Conservation (phyloP, 92 coral and sea anemone genomes). For the Porites rus region DNA sequence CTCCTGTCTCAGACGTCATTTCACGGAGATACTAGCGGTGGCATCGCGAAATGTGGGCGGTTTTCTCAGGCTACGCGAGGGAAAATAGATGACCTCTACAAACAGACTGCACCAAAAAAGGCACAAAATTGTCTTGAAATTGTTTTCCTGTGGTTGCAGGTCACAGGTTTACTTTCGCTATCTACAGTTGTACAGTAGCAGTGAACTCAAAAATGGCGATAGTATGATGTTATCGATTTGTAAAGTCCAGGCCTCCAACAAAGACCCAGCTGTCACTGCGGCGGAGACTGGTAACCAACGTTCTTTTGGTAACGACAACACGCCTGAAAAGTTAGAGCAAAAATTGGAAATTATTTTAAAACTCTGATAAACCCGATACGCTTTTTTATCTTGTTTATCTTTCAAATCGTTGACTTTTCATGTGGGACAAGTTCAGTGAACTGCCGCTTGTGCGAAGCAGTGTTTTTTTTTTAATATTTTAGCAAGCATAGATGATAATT, state of each 20-base stretch:
- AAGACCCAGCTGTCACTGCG: conserved; percentile 69
- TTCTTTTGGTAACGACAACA: conserved; percentile 42
- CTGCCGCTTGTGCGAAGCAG: too few relatives aligned
- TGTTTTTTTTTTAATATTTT: too few relatives aligned
- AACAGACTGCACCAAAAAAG: too few relatives aligned
- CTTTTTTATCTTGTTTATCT: not conserved
- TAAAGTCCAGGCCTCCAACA: conserved; percentile 93
- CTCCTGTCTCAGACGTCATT: too few relatives aligned
- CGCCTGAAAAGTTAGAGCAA: conserved; percentile 45
- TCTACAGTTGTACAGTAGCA: conserved; percentile 59
- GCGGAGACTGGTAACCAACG: conserved; percentile 62
- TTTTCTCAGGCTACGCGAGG: too few relatives aligned
- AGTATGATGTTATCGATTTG: conserved; percentile 94
- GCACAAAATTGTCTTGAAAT: too few relatives aligned
- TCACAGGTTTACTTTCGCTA: not conserved
- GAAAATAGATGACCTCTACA: too few relatives aligned
- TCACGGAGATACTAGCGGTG: too few relatives aligned
- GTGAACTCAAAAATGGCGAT: conserved; percentile 81
- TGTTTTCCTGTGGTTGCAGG: not conserved
- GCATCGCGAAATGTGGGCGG: too few relatives aligned
- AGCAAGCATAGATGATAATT: too few relatives aligned
- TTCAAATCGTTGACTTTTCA: too few relatives aligned
- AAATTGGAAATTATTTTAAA: not conserved
- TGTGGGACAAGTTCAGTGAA: too few relatives aligned
- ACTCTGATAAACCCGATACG: not conserved